Conservation (phyloP, 1,140 invertebrate genomes). For the Diachasma alloeum region DNA sequence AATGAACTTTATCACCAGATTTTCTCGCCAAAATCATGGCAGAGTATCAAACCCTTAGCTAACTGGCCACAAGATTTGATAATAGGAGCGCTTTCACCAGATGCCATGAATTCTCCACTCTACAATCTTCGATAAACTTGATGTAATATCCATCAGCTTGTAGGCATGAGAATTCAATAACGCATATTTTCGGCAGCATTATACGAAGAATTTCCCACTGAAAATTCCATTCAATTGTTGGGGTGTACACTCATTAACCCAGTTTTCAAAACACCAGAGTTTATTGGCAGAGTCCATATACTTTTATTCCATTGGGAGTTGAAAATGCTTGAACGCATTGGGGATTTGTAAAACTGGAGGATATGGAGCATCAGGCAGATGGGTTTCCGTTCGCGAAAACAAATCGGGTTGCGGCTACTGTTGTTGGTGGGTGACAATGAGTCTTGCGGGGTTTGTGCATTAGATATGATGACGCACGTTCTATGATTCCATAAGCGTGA, state of each 20-base stretch:
- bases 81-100: not conserved
- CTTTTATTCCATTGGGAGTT: slow-evolving; percentile 15
- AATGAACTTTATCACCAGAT: not conserved
- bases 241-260: slow-evolving; percentile 38
- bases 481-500: too few species aligned
- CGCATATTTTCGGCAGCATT: not conserved
- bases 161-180: not conserved
- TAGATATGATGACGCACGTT: too few species aligned
- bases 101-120: not conserved
- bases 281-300: slow-evolving; percentile 18
- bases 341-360: too few species aligned
- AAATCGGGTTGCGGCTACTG: not conserved
- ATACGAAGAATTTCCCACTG: not conserved
- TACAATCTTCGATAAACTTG: not conserved
- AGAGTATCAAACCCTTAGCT: not conserved
- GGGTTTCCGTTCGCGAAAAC: too few species aligned
- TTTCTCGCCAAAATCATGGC: not conserved
- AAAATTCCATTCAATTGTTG: slow-evolving; percentile 9
- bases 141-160: not conserved
- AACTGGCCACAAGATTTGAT: not conserved
- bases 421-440: not conserved
- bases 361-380: not conserved
- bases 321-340: not conserved
- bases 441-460: not conserved
- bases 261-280: slow-evolving; percentile 22